These are phyloP conservation scores for Tribolium freemani DNA, from an alignment of 2,888 invertebrate species.

Conservation along the genomic window DNA sequence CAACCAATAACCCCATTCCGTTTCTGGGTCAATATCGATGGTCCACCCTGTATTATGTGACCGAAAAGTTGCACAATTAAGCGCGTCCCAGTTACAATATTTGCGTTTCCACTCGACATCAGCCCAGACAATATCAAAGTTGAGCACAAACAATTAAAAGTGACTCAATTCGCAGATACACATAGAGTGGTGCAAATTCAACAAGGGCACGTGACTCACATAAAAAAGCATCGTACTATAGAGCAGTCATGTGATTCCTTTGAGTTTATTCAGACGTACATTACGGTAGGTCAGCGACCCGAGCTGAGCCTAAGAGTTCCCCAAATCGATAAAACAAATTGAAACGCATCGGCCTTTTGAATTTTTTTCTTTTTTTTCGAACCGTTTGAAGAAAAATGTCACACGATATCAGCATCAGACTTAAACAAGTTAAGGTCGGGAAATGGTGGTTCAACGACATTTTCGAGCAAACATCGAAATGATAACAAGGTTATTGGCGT, in stretches of 20 bases:
- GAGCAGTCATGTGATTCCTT: conserved; percentile 42
- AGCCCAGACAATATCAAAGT: conserved; percentile 25
- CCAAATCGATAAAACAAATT: conserved; percentile 58
- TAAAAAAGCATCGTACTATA: conserved; percentile 11
- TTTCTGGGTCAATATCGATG: conserved; percentile 40
- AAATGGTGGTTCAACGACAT: conserved; percentile 54
- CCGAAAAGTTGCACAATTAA: neutral
- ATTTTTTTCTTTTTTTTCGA: too few relatives aligned
- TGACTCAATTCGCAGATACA: conserved; percentile 1
- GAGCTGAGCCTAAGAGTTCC: conserved; percentile 51
- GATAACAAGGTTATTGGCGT: conserved; percentile 63
- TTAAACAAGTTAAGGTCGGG: conserved; percentile 46
- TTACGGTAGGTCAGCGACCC: conserved; percentile 62
- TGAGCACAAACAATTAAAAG: conserved; percentile 17
- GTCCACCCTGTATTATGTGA: neutral
- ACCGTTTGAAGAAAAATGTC: conserved; percentile 23
- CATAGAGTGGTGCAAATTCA: neutral
- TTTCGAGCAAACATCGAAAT: conserved; percentile 56
- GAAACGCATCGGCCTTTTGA: conserved; percentile 29
- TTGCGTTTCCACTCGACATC: conserved; percentile 19
- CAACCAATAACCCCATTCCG: conserved; percentile 51
- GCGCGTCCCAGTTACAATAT: conserved; percentile 20
- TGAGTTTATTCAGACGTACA: conserved; percentile 60
- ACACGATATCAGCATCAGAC: conserved; percentile 46
- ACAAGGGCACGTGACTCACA: neutral